These are phyloP conservation scores for Pantala flavescens DNA, from an alignment of 1,140 invertebrate genomes.

Conservation along the genomic window DNA sequence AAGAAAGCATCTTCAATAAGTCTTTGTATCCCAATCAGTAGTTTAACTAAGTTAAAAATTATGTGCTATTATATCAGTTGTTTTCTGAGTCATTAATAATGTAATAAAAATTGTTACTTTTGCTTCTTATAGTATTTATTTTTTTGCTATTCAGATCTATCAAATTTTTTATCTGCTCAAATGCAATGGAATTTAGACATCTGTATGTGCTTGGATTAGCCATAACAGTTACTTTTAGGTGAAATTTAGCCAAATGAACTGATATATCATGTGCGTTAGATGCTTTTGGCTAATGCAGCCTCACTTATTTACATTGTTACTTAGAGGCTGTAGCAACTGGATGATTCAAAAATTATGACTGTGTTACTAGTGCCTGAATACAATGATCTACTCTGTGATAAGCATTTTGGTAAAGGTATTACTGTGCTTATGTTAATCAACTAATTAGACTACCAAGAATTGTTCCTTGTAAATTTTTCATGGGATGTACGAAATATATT, in stretches of 20 bases:
- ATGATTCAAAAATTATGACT: not conserved
- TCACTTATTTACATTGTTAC: not conserved
- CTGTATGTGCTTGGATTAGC: not conserved
- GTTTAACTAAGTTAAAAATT: not conserved
- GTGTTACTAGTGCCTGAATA: not conserved
- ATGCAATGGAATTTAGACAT: not conserved
- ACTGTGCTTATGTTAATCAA: not conserved
- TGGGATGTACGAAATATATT: not conserved
- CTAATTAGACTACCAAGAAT: not conserved
- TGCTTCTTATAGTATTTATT: not conserved
- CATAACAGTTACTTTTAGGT: not conserved
- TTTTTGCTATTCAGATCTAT: not conserved
- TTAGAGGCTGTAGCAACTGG: not conserved
- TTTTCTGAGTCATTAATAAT: not conserved
- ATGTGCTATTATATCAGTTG: not conserved
- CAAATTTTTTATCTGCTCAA: not conserved
- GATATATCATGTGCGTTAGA: not conserved
- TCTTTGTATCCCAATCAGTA: not conserved
- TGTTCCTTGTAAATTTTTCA: not conserved
- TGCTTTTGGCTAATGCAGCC: not conserved
- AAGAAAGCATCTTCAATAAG: not conserved
- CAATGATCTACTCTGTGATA: slow-evolving; percentile 9
- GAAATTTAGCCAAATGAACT: not conserved
- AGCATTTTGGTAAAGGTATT: not conserved
- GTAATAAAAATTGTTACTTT: not conserved